These are phyloP conservation scores for Colletes gigas DNA, from an alignment of 1,140 invertebrate species.

Conservation along the genomic window DNA sequence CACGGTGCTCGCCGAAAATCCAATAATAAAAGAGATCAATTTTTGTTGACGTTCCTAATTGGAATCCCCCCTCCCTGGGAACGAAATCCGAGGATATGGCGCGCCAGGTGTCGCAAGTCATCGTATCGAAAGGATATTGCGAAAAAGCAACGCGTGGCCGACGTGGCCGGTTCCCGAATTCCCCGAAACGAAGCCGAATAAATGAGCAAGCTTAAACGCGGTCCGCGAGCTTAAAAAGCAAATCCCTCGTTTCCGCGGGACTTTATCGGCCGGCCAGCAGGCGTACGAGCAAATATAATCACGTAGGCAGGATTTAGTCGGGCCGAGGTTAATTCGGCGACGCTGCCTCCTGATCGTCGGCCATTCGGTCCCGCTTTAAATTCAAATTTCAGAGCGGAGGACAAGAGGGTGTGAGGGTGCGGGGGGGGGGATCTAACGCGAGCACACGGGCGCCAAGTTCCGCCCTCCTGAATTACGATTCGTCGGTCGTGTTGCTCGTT, in stretches of 20 bases:
- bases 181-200: constrained; percentile 39
- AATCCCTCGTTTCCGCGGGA: constrained; percentile 46
- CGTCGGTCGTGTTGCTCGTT: constrained; percentile 13
- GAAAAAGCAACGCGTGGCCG: not conserved
- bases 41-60: too few species aligned
- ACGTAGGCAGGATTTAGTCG: constrained; percentile 56
- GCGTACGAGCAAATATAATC: constrained; percentile 44
- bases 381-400: constrained; percentile 55
- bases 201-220: constrained; percentile 41
- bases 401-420: too few species aligned
- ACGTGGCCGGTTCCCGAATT: not conserved
- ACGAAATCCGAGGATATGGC: too few species aligned
- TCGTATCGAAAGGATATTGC: not conserved
- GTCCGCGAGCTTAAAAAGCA: constrained; percentile 43
- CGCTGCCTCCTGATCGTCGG: constrained; percentile 48
- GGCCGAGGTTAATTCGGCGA: constrained; percentile 59
- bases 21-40: too few species aligned
- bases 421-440: constrained; percentile 9
- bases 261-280: constrained; percentile 36
- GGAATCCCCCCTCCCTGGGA: too few species aligned
- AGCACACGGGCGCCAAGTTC: constrained; percentile 38
- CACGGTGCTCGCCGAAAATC: too few species aligned
- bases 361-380: constrained; percentile 64
- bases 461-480: constrained; percentile 59
- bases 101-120: not conserved